phyloP scores from a whole-genome alignment of 2,113 vertebrate genomes.

The Myrmecophaga tridactyla region DNA sequence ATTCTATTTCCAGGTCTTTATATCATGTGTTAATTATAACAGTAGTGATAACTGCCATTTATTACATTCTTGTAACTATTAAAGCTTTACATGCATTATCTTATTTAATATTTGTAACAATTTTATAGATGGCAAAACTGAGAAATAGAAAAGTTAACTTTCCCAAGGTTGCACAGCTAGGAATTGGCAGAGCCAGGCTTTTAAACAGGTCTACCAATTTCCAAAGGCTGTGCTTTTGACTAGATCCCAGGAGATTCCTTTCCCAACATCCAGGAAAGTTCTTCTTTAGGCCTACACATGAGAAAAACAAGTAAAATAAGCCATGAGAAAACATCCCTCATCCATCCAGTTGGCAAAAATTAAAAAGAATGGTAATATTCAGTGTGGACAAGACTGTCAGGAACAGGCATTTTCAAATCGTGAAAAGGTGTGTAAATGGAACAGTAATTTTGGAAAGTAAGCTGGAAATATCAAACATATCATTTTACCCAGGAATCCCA shows the following conservation, averaged over 20 bases:
- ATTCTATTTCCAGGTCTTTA: neutral
- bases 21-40: neutral
- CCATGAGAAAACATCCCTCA: neutral
- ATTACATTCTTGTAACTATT: neutral
- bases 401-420: neutral
- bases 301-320: slow-evolving; percentile 8
- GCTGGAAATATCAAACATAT: neutral
- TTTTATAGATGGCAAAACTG: slow-evolving; percentile 21
- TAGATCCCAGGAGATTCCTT: neutral
- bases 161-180: neutral
- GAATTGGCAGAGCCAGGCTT: neutral
- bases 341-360: neutral
- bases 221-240: neutral
- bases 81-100: slow-evolving; percentile 8
- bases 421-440: neutral
- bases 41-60: neutral
- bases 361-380: neutral
- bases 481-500: neutral
- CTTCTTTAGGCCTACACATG: neutral
- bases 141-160: slow-evolving; percentile 16
- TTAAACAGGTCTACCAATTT: neutral
- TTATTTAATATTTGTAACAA: slow-evolving; percentile 8
- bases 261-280: neutral
- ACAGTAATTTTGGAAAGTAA: neutral
- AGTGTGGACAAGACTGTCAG: neutral